Evolutionary conservation across 2,113 vertebrate species (phyloP).

Genomic region (Actenoides lindsayi): DNA sequence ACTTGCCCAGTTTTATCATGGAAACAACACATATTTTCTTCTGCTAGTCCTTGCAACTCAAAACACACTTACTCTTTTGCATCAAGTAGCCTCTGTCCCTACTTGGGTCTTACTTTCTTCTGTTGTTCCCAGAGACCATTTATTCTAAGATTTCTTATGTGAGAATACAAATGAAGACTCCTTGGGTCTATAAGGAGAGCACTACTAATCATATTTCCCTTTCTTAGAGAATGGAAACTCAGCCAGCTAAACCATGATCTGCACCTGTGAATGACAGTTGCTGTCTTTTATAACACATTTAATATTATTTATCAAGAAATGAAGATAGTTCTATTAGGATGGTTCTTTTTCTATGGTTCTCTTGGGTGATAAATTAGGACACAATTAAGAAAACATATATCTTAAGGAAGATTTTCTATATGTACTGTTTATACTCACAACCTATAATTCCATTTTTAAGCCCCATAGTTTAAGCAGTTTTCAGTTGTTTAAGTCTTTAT

Average conservation of each 20-base stretch:
- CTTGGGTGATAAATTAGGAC: not conserved
- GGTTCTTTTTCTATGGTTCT: not conserved
- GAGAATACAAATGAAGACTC: not conserved
- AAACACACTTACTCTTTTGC: not conserved
- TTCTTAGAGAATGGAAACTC: not conserved
- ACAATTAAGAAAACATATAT: not conserved
- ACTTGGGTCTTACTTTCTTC: not conserved
- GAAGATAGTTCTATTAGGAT: not conserved
- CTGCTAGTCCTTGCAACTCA: not conserved
- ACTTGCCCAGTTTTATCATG: not conserved
- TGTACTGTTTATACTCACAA: not conserved
- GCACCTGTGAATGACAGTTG: not conserved
- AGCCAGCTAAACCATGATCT: not conserved
- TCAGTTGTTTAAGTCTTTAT: not conserved
- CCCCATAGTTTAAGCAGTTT: not conserved
- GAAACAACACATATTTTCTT: not conserved
- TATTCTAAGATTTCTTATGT: not conserved
- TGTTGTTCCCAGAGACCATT: not conserved
- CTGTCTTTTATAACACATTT: not conserved
- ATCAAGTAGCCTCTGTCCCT: not conserved
- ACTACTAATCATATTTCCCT: not conserved
- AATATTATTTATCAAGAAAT: not conserved
- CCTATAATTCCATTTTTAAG: not conserved
- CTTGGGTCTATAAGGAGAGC: not conserved
- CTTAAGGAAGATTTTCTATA: not conserved